A percentile compares a stretch with the other conserved stretches of the same genome.
Conservation (phyloP, 2,113 vertebrate species). For the Python bivittatus region DNA sequence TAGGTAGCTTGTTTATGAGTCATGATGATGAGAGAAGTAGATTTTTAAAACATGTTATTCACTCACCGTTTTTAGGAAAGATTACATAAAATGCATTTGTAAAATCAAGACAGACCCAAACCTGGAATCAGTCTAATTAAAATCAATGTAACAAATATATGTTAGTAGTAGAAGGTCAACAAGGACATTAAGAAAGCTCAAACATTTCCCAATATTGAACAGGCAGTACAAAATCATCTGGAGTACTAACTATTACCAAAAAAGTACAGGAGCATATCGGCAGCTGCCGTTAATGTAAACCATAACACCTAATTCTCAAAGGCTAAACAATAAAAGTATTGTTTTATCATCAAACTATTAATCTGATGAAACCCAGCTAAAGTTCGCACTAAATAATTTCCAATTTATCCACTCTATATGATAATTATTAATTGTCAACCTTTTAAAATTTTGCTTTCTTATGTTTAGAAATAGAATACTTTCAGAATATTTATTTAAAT, state of each 20-base stretch:
- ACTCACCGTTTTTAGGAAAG: conserved; percentile 44
- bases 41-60: conserved; percentile 54
- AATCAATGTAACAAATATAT: conserved; percentile 32
- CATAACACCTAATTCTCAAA: neutral
- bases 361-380: neutral
- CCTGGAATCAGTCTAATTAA: conserved; percentile 58
- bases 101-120: conserved; percentile 35
- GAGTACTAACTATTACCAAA: neutral
- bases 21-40: conserved; percentile 34
- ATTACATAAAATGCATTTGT: conserved; percentile 43
- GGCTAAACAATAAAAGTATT: neutral
- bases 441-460: neutral
- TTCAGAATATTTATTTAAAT: neutral
- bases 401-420: neutral
- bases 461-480: neutral
- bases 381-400: neutral
- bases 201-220: conserved; percentile 48
- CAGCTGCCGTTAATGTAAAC: conserved; percentile 21
- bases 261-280: conserved; percentile 17
- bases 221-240: neutral
- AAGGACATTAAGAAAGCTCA: neutral
- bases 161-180: conserved; percentile 19
- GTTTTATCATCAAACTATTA: neutral
- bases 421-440: neutral
- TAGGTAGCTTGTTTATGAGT: conserved; percentile 39